phyloP scores from a whole-genome alignment of 2,888 invertebrate species.

The Nephrotoma guestfalica region DNA sequence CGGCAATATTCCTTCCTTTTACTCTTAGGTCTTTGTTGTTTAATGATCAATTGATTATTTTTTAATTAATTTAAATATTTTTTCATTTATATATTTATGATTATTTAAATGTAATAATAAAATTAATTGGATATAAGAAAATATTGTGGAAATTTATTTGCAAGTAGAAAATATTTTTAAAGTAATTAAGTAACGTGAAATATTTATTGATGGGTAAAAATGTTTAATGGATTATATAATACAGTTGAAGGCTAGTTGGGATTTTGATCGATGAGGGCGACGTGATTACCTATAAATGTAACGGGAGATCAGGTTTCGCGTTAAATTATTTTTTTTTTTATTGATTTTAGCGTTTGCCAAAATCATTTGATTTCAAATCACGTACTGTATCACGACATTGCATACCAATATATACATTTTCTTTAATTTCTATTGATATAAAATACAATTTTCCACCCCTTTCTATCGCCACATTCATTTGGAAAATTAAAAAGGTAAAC shows the following conservation, averaged over 20 bases:
- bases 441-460: neutral
- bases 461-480: neutral
- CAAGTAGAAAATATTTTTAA: neutral
- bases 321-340: neutral
- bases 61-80: neutral
- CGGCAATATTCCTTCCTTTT: neutral
- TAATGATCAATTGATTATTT: neutral
- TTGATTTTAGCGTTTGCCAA: neutral
- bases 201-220: neutral
- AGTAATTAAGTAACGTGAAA: neutral
- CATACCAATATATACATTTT: neutral
- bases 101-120: neutral
- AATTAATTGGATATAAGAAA: neutral
- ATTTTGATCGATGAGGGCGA: neutral
- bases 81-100: neutral
- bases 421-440: neutral
- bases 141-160: neutral
- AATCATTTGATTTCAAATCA: neutral
- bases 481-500: neutral
- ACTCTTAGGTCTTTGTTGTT: neutral
- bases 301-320: neutral
- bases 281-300: neutral
- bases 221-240: neutral
- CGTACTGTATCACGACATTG: neutral
- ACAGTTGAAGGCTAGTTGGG: neutral